Percentiles rank a stretch among this genome's conserved stretches.
phyloP scores from a whole-genome alignment of 2,888 invertebrate species.

The Himalopsyche japonica region DNA sequence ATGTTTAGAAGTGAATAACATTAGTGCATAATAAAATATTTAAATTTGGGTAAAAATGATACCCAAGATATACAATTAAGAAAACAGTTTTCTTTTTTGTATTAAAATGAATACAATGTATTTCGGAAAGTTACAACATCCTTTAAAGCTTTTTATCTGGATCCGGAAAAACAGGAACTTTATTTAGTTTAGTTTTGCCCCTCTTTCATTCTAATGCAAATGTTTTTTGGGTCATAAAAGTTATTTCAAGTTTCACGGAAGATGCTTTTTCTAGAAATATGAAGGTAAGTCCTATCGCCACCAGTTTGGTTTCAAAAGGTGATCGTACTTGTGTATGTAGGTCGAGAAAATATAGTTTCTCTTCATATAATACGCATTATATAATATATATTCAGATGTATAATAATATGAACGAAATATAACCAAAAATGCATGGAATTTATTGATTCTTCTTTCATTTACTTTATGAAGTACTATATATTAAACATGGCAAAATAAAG shows the following conservation, averaged over 20 bases:
- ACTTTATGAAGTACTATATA: too few relatives aligned
- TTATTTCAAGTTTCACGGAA: not conserved
- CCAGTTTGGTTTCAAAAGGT: not conserved
- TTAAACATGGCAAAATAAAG: too few relatives aligned
- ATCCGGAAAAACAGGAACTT: not conserved
- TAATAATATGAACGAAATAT: too few relatives aligned
- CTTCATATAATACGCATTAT: too few relatives aligned
- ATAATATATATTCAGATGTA: too few relatives aligned
- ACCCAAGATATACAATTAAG: not conserved
- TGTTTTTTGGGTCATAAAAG: not conserved
- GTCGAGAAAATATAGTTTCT: too few relatives aligned
- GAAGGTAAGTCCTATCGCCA: not conserved
- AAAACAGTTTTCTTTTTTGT: not conserved
- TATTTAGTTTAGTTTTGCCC: not conserved
- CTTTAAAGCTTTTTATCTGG: not conserved
- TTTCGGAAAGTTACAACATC: not conserved
- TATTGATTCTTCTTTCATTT: too few relatives aligned
- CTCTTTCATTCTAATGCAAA: not conserved
- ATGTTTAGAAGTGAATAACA: too few relatives aligned
- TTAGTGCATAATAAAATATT: too few relatives aligned
- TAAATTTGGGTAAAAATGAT: not conserved
- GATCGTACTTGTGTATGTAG: not conserved
- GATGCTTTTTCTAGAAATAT: not conserved
- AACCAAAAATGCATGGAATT: too few relatives aligned
- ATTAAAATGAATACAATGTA: not conserved